Conservation (phyloP, 2,113 vertebrate species). For the Gadus macrocephalus region DNA sequence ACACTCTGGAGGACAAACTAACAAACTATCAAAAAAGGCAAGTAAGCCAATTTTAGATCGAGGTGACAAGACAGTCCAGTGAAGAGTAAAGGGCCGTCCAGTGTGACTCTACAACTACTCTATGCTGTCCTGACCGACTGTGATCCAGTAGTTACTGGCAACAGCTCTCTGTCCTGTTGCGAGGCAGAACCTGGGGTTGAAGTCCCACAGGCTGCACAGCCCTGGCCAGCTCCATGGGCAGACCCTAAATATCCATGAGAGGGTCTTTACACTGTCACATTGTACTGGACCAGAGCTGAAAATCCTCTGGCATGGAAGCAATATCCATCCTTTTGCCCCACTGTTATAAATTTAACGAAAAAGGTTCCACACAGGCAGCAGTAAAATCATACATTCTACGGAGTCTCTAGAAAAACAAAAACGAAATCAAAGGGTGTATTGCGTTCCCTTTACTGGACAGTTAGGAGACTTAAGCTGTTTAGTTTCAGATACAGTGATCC, state of each 20-base stretch:
- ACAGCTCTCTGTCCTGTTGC: too few species aligned
- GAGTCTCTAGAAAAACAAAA: too few species aligned
- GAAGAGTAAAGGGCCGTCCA: conserved; percentile 31
- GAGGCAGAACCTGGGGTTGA: not conserved
- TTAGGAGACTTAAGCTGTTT: not conserved
- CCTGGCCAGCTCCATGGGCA: too few species aligned
- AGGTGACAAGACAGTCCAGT: conserved; percentile 23
- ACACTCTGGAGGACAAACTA: too few species aligned
- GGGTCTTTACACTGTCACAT: not conserved
- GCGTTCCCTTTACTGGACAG: not conserved
- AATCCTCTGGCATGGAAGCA: not conserved
- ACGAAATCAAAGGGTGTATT: not conserved
- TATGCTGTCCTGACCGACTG: too few species aligned
- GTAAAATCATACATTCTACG: too few species aligned
- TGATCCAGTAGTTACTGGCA: too few species aligned
- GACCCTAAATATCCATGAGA: too few species aligned
- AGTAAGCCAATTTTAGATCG: conserved; percentile 33
- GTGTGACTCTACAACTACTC: conserved; percentile 35
- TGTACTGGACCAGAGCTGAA: not conserved
- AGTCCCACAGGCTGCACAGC: not conserved
- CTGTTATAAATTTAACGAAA: too few species aligned
- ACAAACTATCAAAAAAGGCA: too few species aligned
- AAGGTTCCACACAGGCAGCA: too few species aligned
- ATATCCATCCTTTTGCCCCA: not conserved
- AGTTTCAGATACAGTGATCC: too few species aligned